Conservation (phyloP, 2,113 vertebrate species). For the Chloebia gouldiae region DNA sequence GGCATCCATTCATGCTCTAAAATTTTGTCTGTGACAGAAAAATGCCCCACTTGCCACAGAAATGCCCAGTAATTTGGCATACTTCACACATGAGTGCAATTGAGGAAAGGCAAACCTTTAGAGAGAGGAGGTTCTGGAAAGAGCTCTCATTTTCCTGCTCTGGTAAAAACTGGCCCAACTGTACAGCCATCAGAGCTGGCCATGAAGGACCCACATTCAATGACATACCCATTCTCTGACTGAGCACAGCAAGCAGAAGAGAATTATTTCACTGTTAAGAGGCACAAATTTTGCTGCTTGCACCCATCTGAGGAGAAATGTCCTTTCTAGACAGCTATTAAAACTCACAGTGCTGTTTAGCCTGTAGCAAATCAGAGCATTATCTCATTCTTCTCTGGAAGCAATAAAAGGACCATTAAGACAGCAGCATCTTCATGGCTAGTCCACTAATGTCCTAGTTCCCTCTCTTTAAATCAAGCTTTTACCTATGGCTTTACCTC, state of each 20-base stretch:
- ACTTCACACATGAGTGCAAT: not conserved
- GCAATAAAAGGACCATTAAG: not conserved
- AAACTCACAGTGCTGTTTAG: not conserved
- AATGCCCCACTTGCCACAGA: not conserved
- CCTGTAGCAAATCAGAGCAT: not conserved
- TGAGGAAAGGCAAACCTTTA: not conserved
- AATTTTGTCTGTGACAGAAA: not conserved
- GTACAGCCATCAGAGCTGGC: not conserved
- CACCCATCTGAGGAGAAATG: not conserved
- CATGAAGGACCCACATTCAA: not conserved
- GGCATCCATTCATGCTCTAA: not conserved
- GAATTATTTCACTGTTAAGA: not conserved
- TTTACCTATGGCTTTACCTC: not conserved
- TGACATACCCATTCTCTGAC: not conserved
- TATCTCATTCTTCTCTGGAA: constrained; percentile 1
- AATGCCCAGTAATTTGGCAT: not conserved
- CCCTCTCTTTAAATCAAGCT: not conserved
- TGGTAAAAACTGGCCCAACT: not conserved
- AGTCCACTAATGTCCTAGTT: not conserved
- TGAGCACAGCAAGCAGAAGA: not conserved
- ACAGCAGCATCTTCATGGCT: not conserved
- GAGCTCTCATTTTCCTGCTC: not conserved
- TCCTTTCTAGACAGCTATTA: not conserved
- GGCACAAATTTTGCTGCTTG: not conserved
- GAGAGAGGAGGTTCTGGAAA: not conserved